Conservation (phyloP, 2,113 vertebrate species). For the Benitochromis conjunctus region DNA sequence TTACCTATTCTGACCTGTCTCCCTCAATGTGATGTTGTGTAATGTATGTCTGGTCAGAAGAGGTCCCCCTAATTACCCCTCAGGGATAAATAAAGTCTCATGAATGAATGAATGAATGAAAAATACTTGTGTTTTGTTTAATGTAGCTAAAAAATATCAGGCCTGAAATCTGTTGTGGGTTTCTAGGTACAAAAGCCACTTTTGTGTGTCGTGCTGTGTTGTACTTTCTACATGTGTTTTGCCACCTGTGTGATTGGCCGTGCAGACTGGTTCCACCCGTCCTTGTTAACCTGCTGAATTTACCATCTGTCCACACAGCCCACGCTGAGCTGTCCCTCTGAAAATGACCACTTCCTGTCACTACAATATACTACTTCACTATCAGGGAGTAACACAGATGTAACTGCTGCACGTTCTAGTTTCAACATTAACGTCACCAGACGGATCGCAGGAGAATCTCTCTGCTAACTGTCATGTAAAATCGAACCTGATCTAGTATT, state of each 20-base stretch:
- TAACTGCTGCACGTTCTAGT: not conserved
- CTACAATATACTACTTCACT: not conserved
- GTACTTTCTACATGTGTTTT: not conserved
- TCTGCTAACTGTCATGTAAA: not conserved
- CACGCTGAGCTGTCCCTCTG: not conserved
- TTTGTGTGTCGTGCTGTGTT: accelerated
- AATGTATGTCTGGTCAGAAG: too few relatives aligned
- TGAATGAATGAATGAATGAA: too few relatives aligned
- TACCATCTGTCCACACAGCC: not conserved
- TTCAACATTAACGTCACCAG: not conserved
- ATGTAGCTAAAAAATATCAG: not conserved
- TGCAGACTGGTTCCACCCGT: not conserved
- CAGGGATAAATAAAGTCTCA: too few relatives aligned
- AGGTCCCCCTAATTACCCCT: too few relatives aligned
- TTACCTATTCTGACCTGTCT: too few relatives aligned
- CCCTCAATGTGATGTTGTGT: too few relatives aligned
- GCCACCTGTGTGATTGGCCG: not conserved
- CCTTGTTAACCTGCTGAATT: not conserved
- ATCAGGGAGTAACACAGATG: accelerated
- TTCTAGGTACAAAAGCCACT: not conserved
- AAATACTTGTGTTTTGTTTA: too few relatives aligned
- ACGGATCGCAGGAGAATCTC: not conserved
- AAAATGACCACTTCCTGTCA: accelerated
- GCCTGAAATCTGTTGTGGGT: not conserved
- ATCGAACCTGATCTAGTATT: not conserved